phyloP scores from a whole-genome alignment of 1,140 invertebrate species.

The Aricia agestis region DNA sequence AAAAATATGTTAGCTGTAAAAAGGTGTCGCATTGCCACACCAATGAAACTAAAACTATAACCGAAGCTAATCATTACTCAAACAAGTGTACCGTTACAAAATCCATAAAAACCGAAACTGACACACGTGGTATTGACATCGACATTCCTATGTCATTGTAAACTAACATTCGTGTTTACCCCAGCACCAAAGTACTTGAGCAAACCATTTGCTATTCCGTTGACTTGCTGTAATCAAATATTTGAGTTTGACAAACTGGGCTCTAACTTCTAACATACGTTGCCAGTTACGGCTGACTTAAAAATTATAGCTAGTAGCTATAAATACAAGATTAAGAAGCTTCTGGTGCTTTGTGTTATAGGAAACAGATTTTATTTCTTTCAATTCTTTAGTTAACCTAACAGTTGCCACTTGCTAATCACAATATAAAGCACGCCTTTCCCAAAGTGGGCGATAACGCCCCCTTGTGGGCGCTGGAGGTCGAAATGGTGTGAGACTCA shows the following conservation, averaged over 20 bases:
- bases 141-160: conserved; percentile 47
- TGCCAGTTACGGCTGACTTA: conserved; percentile 15
- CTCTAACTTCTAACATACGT: conserved; percentile 29
- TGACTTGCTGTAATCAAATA: conserved; percentile 56
- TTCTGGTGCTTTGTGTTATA: too few relatives aligned
- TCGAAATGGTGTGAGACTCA: too few relatives aligned
- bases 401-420: too few relatives aligned
- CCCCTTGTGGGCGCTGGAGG: too few relatives aligned
- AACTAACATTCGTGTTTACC: conserved; percentile 60
- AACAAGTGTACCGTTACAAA: not conserved
- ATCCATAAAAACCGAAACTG: conserved; percentile 1
- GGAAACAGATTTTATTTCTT: too few relatives aligned
- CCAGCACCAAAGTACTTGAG: conserved; percentile 54
- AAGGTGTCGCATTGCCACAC: not conserved
- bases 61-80: not conserved
- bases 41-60: not conserved
- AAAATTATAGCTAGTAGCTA: not conserved
- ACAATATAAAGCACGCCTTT: too few relatives aligned
- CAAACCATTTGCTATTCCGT: conserved; percentile 67
- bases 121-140: conserved; percentile 8
- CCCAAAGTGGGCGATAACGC: too few relatives aligned
- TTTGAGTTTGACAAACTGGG: conserved; percentile 65
- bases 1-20: not conserved
- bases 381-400: too few relatives aligned
- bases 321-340: too few relatives aligned